Conservation (phyloP, 2,113 vertebrate genomes). For the Pseudonaja textilis region DNA sequence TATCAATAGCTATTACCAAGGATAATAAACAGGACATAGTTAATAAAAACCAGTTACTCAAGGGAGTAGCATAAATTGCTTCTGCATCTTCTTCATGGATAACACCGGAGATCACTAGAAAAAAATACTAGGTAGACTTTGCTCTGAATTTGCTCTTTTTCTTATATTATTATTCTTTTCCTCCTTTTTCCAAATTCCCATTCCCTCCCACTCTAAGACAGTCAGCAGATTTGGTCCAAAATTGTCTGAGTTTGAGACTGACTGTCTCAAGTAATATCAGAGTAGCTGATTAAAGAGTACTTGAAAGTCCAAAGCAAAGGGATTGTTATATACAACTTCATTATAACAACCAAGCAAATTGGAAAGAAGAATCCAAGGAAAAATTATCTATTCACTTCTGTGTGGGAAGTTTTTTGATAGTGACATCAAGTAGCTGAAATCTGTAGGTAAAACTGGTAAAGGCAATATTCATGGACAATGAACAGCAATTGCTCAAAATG, state of each 20-base stretch:
- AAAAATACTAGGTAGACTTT: neutral
- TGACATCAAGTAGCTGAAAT: neutral
- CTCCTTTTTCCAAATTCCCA: neutral
- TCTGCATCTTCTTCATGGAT: neutral
- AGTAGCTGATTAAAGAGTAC: neutral
- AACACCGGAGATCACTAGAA: neutral
- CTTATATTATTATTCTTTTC: neutral
- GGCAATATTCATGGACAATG: neutral
- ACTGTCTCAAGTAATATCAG: neutral
- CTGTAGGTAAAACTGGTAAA: neutral
- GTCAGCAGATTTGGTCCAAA: neutral
- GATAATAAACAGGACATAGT: too few species aligned
- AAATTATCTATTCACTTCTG: neutral
- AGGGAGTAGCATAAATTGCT: neutral
- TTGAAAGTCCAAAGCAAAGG: neutral
- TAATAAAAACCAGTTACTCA: neutral
- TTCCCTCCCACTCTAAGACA: neutral
- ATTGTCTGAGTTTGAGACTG: neutral
- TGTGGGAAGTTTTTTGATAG: neutral
- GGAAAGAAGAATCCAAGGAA: neutral
- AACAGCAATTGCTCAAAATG: neutral
- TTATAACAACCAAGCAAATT: neutral
- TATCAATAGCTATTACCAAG: neutral
- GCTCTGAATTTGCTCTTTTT: neutral
- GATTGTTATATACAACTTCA: neutral